Base-by-base conservation (phyloP, 2,888 invertebrate genomes). In the Corbicula japonica region DNA sequence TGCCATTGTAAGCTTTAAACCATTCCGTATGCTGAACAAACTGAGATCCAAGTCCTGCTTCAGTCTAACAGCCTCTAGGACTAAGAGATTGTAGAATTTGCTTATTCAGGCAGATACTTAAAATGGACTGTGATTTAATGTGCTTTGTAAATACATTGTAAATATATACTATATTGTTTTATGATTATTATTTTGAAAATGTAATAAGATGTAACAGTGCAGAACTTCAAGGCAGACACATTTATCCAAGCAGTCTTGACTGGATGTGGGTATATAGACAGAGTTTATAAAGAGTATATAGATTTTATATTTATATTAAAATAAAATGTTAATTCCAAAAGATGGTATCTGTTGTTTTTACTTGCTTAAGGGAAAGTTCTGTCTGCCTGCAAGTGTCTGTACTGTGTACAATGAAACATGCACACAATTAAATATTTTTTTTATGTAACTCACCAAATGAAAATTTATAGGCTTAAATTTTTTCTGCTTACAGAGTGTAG, bases 1-100 rank as follows among this genome's bases (percentile, higher is more conserved):
- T 15, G 72, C 72, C 76, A 70, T 79, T 71, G 76, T 83, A 79
- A 79, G 79, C 75, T 76, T 76, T 48, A 83, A 79, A 60, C 83
- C 83, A 52, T 83, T 83, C 70, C 68, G 70, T 46, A 48, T 79
- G 26, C 74, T 83, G 28, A 48, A 72, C 32, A 76, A 70, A 66
- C 66, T 79, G 12, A 30, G 72, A 61, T 65, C 83, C 28, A 65
- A 66, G 34, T 69, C 76, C 21, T 76, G 73, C 28, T 83, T 79
- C 54, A 76, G 76, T 66, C 66, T 79, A 41, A 71, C 76, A 18
- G 56, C 63, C 46, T 75, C 77, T 34, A 35, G 82, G 34, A 52
- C 71, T 46, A 66, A 72, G 52, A 72, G 76, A 65, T 54, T 82
- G 32, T 82, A 71, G 63, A 26, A 18, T n/a, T n/a, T n/a, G n/a